A percentile compares a stretch with the other conserved stretches of the same genome.
Conservation (phyloP, 2,888 invertebrate genomes). For the Lasius platythorax region DNA sequence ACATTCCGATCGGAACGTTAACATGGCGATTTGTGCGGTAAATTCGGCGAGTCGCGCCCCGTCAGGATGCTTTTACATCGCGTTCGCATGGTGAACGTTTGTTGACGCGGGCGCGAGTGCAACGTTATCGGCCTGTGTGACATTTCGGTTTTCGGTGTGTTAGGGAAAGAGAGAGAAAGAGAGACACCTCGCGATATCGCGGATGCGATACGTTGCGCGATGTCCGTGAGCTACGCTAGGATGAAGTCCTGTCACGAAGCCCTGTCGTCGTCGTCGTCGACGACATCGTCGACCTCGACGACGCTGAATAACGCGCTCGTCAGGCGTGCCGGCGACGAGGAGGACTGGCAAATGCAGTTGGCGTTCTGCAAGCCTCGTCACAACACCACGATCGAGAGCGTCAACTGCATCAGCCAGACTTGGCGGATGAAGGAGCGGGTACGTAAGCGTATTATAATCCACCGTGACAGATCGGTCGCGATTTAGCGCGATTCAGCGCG, state of each 20-base stretch:
- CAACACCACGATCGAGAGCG: slow-evolving; percentile 90
- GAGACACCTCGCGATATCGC: background rate
- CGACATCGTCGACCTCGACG: background rate
- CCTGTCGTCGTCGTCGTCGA: background rate
- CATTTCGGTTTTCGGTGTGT: background rate
- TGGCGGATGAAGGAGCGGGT: slow-evolving; percentile 98
- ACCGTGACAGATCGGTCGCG: background rate
- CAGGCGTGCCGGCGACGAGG: slow-evolving; percentile 78
- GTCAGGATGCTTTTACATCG: slow-evolving; percentile 51
- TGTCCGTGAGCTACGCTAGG: slow-evolving; percentile 72
- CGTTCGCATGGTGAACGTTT: slow-evolving; percentile 52
- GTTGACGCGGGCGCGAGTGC: background rate
- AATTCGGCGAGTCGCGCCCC: slow-evolving; percentile 69
- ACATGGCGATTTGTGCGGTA: slow-evolving; percentile 74
- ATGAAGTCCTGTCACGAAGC: slow-evolving; percentile 72
- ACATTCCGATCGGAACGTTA: slow-evolving; percentile 50
- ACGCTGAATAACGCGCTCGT: background rate
- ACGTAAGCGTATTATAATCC: slow-evolving; percentile 72
- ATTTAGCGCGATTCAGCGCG: background rate
- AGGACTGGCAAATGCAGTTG: slow-evolving; percentile 91
- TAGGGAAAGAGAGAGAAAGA: background rate
- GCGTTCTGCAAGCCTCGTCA: slow-evolving; percentile 92
- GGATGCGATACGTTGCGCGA: slow-evolving; percentile 55
- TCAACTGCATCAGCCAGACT: slow-evolving; percentile 90
- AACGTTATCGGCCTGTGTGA: too few species aligned